A percentile compares a stretch with the other conserved stretches of the same genome.
Evolutionary conservation across 2,113 vertebrate species (phyloP).

Genomic region (Lagopus leucura): DNA sequence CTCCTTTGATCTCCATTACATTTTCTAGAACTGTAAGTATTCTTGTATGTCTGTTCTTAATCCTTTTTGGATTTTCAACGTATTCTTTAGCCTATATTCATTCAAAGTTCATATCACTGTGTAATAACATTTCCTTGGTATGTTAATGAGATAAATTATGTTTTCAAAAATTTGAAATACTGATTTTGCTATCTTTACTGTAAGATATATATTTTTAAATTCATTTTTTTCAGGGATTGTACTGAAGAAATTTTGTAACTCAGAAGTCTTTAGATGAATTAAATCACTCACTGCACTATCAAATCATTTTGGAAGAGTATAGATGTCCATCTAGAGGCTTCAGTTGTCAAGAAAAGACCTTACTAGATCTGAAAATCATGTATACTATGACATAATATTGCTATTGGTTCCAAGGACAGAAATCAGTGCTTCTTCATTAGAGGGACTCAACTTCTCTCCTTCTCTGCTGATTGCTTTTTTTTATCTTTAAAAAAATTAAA

Average conservation of each 20-base stretch:
- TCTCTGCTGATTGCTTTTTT: neutral
- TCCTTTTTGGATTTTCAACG: neutral
- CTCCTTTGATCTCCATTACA: neutral
- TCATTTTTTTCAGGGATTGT: neutral
- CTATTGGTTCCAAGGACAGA: neutral
- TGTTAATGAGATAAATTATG: neutral
- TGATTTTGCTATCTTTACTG: neutral
- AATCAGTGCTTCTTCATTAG: neutral
- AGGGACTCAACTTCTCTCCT: neutral
- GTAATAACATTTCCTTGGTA: neutral
- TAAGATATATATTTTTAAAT: neutral
- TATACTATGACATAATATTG: neutral
- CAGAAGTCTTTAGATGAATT: neutral
- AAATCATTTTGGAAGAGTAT: neutral
- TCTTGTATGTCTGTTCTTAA: neutral
- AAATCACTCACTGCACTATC: neutral
- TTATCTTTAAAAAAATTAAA: neutral
- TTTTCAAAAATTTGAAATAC: neutral
- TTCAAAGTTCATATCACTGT: neutral
- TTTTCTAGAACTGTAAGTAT: neutral
- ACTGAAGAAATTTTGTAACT: neutral
- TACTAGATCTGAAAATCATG: neutral
- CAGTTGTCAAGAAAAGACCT: neutral
- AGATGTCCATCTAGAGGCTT: neutral
- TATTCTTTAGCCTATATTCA: neutral